Evolutionary conservation across 2,888 invertebrate genomes (phyloP), one percentile per base, ranked within the genome.

Genomic region (Pachymerium ferrugineum): DNA sequence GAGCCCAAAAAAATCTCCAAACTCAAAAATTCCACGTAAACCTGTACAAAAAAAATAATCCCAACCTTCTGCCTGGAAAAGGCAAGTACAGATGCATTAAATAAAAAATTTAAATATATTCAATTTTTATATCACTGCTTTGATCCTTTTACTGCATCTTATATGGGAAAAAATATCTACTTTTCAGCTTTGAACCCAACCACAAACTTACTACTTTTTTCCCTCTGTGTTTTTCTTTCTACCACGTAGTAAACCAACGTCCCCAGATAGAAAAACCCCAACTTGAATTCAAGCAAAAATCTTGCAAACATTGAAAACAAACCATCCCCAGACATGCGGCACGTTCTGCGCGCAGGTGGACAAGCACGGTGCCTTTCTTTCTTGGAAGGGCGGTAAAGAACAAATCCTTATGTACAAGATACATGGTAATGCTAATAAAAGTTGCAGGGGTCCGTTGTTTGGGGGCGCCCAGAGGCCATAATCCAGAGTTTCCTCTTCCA

Each of bases 391-490:
- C 28, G 28, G 54, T 25, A 3, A 14, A 25, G 22, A 28, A 54
- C 28, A 54, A 54, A 54, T 54, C 22, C 25, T 1, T 54, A 54
- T 54, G 54, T 54, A 25, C 54, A 12, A 54, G 54, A 25, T 28
- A 54, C 25, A 54, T 22, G 54, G 54, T 54, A 54, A 54, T 54
- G 54, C 54, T 54, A 54, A 54, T 54, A 54, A 54, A 54, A 22
- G 54, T 54, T 54, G 54, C 54, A 54, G 25, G 54, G 25, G 54
- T 54, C 54, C 54, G 54, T 54, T 54, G 54, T 19, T 54, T 54
- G 19, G 54, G 47, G 54, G 54, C 54, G 54, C 54, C 25, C 14
- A 25, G 54, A 22, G 54, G 22, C 54, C 25, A 28, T 54, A 54
- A 54, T 54, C 54, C 54, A 25, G 25, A 25, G 54, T 25, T 25